These are phyloP conservation scores for Phortica variegata DNA, from an alignment of 1,140 invertebrate genomes.

Conservation along the genomic window DNA sequence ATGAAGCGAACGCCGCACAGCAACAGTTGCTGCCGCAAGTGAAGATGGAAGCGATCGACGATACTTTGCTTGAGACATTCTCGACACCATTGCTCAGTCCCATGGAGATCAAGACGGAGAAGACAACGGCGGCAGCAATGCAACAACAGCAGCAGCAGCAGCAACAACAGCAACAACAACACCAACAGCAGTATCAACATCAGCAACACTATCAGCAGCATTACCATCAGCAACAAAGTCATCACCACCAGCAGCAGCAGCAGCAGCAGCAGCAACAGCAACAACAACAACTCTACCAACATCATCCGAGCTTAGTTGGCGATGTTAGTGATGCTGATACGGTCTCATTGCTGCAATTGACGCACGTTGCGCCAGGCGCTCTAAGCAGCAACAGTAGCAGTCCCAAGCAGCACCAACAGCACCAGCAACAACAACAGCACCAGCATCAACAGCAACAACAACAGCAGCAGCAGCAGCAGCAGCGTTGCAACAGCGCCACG, in stretches of 20 bases:
- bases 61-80: conserved; percentile 57
- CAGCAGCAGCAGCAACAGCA: too few relatives aligned
- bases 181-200: conserved; percentile 31
- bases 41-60: conserved; percentile 74
- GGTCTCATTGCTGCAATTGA: conserved; percentile 37
- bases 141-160: conserved; percentile 55
- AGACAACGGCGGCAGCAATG: conserved; percentile 13
- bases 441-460: conserved; percentile 20
- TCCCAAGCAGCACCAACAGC: conserved; percentile 3
- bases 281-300: conserved; percentile 48
- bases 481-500: conserved; percentile 20
- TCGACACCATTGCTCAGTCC: conserved; percentile 69
- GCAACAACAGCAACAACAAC: conserved; percentile 60
- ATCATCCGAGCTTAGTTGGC: conserved; percentile 43
- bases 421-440: conserved; percentile 16
- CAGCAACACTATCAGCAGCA: conserved; percentile 34
- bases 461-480: conserved; percentile 36
- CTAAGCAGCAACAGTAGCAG: conserved; percentile 4
- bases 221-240: conserved; percentile 29
- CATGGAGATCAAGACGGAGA: conserved; percentile 69
- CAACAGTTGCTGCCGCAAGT: conserved; percentile 63
- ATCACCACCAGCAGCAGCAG: conserved; percentile 59
- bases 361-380: too few relatives aligned
- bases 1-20: conserved; percentile 20
- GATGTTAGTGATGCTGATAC: conserved; percentile 15